Evolutionary conservation across 2,888 invertebrate species (phyloP).

Genomic region (Agrotis segetum): DNA sequence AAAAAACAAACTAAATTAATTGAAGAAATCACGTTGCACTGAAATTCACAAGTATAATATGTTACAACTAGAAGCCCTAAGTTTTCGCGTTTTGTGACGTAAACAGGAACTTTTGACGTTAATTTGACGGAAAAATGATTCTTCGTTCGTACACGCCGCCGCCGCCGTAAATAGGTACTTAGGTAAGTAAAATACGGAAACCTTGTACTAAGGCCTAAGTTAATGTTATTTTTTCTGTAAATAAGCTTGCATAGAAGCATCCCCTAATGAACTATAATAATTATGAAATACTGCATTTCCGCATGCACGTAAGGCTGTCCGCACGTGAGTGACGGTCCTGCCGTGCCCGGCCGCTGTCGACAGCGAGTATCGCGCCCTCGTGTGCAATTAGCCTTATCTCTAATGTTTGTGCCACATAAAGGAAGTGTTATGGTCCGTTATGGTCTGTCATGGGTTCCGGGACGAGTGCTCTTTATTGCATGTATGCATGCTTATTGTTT

Average conservation of each 20-base stretch:
- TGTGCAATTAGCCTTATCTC: slow-evolving; percentile 63
- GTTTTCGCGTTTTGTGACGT: too few relatives aligned
- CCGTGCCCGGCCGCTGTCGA: slow-evolving; percentile 56
- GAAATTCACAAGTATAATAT: too few relatives aligned
- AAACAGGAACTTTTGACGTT: too few relatives aligned
- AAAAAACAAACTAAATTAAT: too few relatives aligned
- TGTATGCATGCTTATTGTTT: slow-evolving; percentile 59
- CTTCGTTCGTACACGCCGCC: too few relatives aligned
- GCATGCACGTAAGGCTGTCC: slow-evolving; percentile 52
- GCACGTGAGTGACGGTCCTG: slow-evolving; percentile 46
- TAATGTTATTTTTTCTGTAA: not conserved
- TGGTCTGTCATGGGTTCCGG: slow-evolving; percentile 45
- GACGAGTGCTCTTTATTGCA: slow-evolving; percentile 55
- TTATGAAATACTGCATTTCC: slow-evolving; percentile 54
- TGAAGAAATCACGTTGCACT: too few relatives aligned
- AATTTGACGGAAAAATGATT: too few relatives aligned
- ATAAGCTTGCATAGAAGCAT: not conserved
- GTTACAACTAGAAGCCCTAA: too few relatives aligned
- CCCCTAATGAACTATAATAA: slow-evolving; percentile 32
- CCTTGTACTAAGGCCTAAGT: too few relatives aligned
- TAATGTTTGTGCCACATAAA: slow-evolving; percentile 51
- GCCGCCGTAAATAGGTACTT: too few relatives aligned
- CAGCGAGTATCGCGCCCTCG: slow-evolving; percentile 60
- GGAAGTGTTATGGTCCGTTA: slow-evolving; percentile 53
- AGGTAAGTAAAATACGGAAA: too few relatives aligned